Base-by-base conservation (phyloP, 2,797 vertebrate species). In the Eulemur mongoz region DNA sequence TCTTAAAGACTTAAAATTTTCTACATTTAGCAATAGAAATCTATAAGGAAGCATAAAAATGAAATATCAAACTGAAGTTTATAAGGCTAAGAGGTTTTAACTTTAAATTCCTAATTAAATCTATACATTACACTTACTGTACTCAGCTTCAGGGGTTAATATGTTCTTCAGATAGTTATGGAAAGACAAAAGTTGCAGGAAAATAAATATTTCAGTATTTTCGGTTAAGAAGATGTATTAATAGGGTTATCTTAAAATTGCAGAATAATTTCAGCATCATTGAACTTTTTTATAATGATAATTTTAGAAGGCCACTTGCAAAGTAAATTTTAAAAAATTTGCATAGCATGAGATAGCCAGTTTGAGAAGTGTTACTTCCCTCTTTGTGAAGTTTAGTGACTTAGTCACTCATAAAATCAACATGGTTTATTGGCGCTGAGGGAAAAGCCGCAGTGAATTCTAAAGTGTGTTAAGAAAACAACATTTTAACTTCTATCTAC, bases 401-500 rank as follows among this genome's bases (percentile, higher is more conserved):
- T 69, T 30, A 92, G 32, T 88, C 95, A 57, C 18, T 86, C 76
- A 75, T 69, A 54, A 93, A 81, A 73, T 92, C 38, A 81, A 23
- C 0, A 0, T 52, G 45, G 2, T 86, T 98, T 95, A 20, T 61
- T 83, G 30, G 4, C 7, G 10, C 23, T 54, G n/a, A 63, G 27
- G 48, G 15, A 67, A 85, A 95, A 61, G n/a, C 1, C 79, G 8
- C 2, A 83, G 43, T 50, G 40, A 97, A 96, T 96, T 95, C 20
- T 85, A 86, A 25, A 43, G 12, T 20, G 86, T 97, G 84, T 96
- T 65, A 93, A 94, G 76, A 95, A 95, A 98, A 89, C 57, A 92
- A 57, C 80, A 95, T 89, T 89, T 97, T 97, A 92, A 94, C 48
- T 84, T 94, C 40, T 94, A 91, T 94, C 93, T 95, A 32, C 40